Evolutionary conservation across 1,140 invertebrate species (phyloP), one percentile per base, ranked within the genome.

Genomic region (Pseudomyrmex sp.): DNA sequence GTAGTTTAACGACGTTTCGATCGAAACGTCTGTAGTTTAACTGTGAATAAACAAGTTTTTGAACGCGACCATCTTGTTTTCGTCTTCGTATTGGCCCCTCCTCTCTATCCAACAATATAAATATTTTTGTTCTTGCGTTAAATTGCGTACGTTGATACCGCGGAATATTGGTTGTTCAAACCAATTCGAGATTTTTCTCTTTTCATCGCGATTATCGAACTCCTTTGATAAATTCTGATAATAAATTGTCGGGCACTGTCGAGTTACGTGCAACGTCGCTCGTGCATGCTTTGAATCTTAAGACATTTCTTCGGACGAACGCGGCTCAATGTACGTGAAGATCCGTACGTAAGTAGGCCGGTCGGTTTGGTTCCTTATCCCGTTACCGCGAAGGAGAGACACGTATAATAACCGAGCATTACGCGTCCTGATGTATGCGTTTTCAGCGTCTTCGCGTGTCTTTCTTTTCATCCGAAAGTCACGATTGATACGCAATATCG

Each of bases 401-500:
- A 91, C 91, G 90, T 90, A 88, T 91, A 89, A 90, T 91, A 91
- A 90, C 85, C 35, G 87, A 88, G 85, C 80, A 91, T 90, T 89
- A 89, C 83, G 82, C 76, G 58, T 69, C 83, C 66, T 79, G 80
- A 80, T 56, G 84, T 87, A 76, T 70, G 75, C 72, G 63, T 79
- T 69, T 61, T 72, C 75, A 62, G 52, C 35, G 35, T 46, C 66
- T 63, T 74, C 63, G 18, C 26, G 46, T 59, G 52, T 44, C 72
- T 1, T n/a, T 18, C 48, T 44, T 48, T 74, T 54, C 9, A 35
- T 12, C n/a, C 52, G 15, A 56, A 61, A 72, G 46, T 50, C 76
- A 8, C 0, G 7, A 80, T 35, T 46, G 46, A 66, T 65, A 65
- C 20, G 46, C 15, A 52, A 62, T 26, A 48, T 52, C 26, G 20